Evolutionary conservation across 30 jellyfish, hydroid and myxozoan genomes (phyloP).

Genomic region (Haliclystus octoradiatus): DNA sequence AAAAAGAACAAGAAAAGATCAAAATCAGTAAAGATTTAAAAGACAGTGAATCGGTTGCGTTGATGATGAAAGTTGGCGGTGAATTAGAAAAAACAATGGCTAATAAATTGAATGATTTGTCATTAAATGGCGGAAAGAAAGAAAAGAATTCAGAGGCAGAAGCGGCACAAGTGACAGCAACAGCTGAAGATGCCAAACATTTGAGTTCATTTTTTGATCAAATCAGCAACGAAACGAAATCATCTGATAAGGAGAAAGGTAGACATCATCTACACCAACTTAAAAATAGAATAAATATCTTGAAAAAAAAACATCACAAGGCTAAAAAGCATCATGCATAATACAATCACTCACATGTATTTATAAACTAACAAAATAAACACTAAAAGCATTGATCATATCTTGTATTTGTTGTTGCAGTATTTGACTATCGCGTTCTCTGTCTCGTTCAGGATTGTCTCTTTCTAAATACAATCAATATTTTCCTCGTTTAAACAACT

Average conservation of each 20-base stretch:
- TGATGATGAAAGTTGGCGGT: conserved; percentile 21
- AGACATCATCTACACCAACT: conserved; percentile 3
- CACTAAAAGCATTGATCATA: too few species aligned
- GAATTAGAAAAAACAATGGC: conserved; percentile 20
- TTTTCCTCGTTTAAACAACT: too few species aligned
- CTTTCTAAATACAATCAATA: too few species aligned
- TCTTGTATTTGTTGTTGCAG: too few species aligned
- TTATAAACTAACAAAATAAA: too few species aligned
- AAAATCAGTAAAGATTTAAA: not conserved
- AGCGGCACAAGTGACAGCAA: conserved; percentile 11
- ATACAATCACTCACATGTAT: too few species aligned
- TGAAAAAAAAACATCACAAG: too few species aligned
- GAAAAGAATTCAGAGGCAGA: conserved; percentile 14
- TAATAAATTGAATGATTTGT: conserved; percentile 4
- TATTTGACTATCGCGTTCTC: too few species aligned
- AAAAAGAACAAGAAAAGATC: not conserved
- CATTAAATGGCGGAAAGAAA: conserved; percentile 10
- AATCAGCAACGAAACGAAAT: conserved; percentile 1
- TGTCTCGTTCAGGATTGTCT: too few species aligned
- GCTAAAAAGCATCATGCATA: too few species aligned
- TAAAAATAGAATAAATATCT: too few species aligned
- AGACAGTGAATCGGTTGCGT: conserved; percentile 25
- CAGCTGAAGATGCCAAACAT: conserved; percentile 4
- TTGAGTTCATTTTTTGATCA: conserved; percentile 4
- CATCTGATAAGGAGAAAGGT: conserved; percentile 28